Percentiles rank a stretch among this genome's conserved stretches.
phyloP scores from a whole-genome alignment of 2,888 invertebrate genomes.

The Epirrita christyi region DNA sequence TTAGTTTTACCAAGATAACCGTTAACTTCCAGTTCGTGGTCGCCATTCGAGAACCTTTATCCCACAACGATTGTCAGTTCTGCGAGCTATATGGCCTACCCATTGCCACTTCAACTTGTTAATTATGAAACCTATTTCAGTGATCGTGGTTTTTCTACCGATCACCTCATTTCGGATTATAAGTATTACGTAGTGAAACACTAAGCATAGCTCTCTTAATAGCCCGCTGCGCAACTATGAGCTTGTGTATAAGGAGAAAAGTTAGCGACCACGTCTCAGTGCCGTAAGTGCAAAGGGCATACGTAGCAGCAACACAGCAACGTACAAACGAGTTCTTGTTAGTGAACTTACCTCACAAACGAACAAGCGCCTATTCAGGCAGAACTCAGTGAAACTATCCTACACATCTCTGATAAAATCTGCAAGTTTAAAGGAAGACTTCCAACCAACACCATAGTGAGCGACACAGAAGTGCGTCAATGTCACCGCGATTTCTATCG shows the following conservation, averaged over 20 bases:
- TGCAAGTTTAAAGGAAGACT: slow-evolving; percentile 1
- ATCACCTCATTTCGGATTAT: too few relatives aligned
- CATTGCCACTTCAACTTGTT: too few relatives aligned
- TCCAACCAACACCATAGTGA: background rate
- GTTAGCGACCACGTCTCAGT: too few relatives aligned
- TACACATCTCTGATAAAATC: slow-evolving; percentile 22
- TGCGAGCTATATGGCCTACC: too few relatives aligned
- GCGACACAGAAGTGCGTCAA: background rate
- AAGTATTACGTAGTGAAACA: too few relatives aligned
- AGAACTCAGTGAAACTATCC: slow-evolving; percentile 26
- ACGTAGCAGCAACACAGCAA: slow-evolving; percentile 19
- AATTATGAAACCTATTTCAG: too few relatives aligned
- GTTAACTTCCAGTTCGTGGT: background rate
- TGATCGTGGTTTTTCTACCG: too few relatives aligned
- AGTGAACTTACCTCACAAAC: slow-evolving; percentile 22
- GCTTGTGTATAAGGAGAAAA: too few relatives aligned
- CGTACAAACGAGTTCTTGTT: slow-evolving; percentile 21
- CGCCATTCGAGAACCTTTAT: background rate
- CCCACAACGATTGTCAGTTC: slow-evolving; percentile 2
- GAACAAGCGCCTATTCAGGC: slow-evolving; percentile 24
- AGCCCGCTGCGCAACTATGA: too few relatives aligned
- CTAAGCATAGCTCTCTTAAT: too few relatives aligned
- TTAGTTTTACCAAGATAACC: background rate
- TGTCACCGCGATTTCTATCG: too few relatives aligned
- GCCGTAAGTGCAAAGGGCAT: slow-evolving; percentile 15